Evolutionary conservation across 1,140 invertebrate species (phyloP).

Genomic region (Drosophila triauraria): DNA sequence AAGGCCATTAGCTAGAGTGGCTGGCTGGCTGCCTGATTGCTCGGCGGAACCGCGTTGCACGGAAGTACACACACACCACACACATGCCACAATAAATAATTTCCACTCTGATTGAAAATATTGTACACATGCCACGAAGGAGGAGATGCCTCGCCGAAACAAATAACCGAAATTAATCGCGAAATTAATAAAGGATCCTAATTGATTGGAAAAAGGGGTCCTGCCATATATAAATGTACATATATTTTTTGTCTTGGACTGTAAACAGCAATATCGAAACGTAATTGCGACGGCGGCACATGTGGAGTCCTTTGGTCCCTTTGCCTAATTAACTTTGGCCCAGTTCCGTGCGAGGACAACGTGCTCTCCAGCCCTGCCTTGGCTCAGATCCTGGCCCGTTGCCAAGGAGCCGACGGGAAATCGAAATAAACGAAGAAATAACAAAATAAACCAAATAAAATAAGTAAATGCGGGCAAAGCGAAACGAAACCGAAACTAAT

Average conservation of each 20-base stretch:
- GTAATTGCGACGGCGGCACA: conserved; percentile 14
- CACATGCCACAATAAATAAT: conserved; percentile 26
- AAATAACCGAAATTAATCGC: not conserved
- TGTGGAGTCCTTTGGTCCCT: conserved; percentile 10
- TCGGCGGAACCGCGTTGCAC: conserved; percentile 14
- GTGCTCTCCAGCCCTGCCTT: not conserved
- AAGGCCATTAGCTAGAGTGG: conserved; percentile 45
- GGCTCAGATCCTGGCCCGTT: conserved; percentile 14
- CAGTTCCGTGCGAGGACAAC: conserved; percentile 26
- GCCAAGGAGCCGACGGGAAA: conserved; percentile 31
- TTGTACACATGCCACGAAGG: not conserved
- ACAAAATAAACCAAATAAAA: conserved; percentile 34
- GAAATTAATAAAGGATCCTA: not conserved
- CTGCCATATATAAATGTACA: not conserved
- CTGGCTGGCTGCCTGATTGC: conserved; percentile 32
- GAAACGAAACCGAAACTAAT: conserved; percentile 40
- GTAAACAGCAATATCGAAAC: conserved; percentile 8
- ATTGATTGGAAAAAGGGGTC: conserved; percentile 2
- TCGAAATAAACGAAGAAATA: conserved; percentile 41
- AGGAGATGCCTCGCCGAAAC: not conserved
- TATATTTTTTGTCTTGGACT: not conserved
- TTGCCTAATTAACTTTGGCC: conserved; percentile 40
- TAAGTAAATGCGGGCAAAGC: conserved; percentile 36
- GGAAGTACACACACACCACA: not conserved
- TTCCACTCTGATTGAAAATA: conserved; percentile 34